Evolutionary conservation across 2,113 vertebrate species (phyloP).

Genomic region (Misgurnus anguillicaudatus): DNA sequence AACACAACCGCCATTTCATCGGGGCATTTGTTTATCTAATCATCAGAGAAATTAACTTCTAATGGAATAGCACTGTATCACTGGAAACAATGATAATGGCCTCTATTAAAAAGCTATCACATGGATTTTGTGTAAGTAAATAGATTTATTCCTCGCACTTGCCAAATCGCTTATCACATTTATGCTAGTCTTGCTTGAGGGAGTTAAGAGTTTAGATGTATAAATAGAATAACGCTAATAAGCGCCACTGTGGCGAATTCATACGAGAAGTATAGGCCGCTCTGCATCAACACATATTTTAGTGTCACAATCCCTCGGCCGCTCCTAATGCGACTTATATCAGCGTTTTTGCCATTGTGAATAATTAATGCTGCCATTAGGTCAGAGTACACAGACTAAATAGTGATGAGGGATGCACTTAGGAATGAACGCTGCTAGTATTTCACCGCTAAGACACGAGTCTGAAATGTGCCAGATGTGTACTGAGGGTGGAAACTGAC

Average conservation of each 20-base stretch:
- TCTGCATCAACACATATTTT: constrained; percentile 24
- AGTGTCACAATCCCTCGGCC: constrained; percentile 24
- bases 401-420: not conserved
- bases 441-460: not conserved
- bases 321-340: constrained; percentile 25
- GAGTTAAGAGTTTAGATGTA: constrained; percentile 38
- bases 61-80: constrained; percentile 32
- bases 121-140: constrained; percentile 44
- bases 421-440: not conserved
- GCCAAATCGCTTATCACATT: constrained; percentile 44
- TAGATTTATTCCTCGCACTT: constrained; percentile 41
- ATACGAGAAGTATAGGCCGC: constrained; percentile 3
- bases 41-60: constrained; percentile 43
- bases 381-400: constrained; percentile 24
- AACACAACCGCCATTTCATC: constrained; percentile 49
- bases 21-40: constrained; percentile 56
- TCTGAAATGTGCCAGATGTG: not conserved
- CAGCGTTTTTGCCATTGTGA: constrained; percentile 40
- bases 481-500: not conserved
- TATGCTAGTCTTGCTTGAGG: constrained; percentile 28
- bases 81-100: constrained; percentile 45
- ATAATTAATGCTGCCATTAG: constrained; percentile 44
- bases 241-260: constrained; percentile 35
- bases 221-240: constrained; percentile 45
- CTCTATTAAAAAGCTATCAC: constrained; percentile 51